Evolutionary conservation across 2,113 vertebrate species (phyloP).

Genomic region (Cephalopterus ornatus): DNA sequence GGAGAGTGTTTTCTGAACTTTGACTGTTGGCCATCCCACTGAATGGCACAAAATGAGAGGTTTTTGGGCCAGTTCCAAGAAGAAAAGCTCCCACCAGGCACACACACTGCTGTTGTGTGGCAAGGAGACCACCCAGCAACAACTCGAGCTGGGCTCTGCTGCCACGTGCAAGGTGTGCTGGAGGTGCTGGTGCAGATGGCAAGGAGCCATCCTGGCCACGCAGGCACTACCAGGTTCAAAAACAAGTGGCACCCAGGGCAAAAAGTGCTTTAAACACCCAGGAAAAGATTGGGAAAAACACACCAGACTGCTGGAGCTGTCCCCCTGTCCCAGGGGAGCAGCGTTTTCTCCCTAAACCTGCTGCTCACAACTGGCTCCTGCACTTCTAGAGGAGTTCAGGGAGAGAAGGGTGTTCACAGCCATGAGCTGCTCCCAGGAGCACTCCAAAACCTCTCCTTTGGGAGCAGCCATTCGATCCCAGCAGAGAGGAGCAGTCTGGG

Average conservation of each 20-base stretch:
- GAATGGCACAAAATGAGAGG: neutral
- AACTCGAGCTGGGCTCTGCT: neutral
- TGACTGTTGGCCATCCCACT: neutral
- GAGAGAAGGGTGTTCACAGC: neutral
- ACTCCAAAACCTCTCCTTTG: neutral
- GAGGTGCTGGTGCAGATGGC: neutral
- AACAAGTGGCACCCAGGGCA: neutral
- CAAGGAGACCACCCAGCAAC: neutral
- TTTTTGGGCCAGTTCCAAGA: neutral
- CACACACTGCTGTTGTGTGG: accelerated
- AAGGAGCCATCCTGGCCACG: neutral
- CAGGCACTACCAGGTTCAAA: neutral
- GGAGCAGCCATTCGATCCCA: neutral
- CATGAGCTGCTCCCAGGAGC: neutral
- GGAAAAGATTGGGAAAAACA: neutral
- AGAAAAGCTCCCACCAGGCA: neutral
- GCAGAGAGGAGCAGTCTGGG: neutral
- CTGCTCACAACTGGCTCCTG: neutral
- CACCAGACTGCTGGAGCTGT: accelerated
- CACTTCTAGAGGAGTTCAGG: neutral
- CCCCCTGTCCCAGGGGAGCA: neutral
- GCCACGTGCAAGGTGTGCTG: neutral
- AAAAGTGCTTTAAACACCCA: neutral
- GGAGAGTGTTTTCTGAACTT: neutral
- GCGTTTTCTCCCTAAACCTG: neutral